Base-by-base conservation (phyloP, 1,140 invertebrate species). In the Ptiloglossa arizonensis region DNA sequence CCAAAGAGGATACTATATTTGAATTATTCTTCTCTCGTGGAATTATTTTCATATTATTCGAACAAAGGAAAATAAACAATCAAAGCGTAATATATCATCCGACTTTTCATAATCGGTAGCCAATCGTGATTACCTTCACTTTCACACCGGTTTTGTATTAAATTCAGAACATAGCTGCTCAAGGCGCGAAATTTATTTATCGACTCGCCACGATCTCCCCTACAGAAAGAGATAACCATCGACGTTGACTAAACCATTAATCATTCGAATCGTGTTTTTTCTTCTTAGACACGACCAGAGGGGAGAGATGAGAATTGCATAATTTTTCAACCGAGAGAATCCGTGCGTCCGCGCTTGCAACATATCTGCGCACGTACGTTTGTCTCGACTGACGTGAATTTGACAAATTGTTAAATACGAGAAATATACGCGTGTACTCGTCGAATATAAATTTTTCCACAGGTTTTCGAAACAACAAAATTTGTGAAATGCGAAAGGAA, bases 161-260 rank as follows among this genome's bases (percentile, higher is more conserved):
- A 67, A 80, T 80, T 57, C 44, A 35, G 29, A 59, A 48, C 46
- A 24, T 59, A 54, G 54, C 29, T 52, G 66, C 76, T 68, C 48
- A 75, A 82, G 59, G 48, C 54, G 48, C 54, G 52, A 52, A 71
- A 84, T 84, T 75, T 79, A 83, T 83, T 79, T 84, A 60, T 79
- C 80, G 62, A 41, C 46, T 46, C 22, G 24, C 29, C 24, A 17
- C 29, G 41, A 57, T 74, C 68, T 50, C 32, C 22, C 8, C 60
- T 22, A n/a, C 38, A 27, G 15, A 27, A 29, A 11, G 27, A 35
- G 59, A 82, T 71, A 71, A 68, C 54, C 67, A 84, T 83, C 66
- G 79, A 73, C 79, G 57, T 38, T 79, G 50, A n/a, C 22, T 3
- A 8, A 32, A 29, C 35, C 77, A 84, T 84, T 83, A 84, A 83